A percentile compares a stretch with the other conserved stretches of the same genome.
These are phyloP conservation scores for Telmatherina bonti DNA, from an alignment of 2,797 vertebrate species.

Conservation along the genomic window DNA sequence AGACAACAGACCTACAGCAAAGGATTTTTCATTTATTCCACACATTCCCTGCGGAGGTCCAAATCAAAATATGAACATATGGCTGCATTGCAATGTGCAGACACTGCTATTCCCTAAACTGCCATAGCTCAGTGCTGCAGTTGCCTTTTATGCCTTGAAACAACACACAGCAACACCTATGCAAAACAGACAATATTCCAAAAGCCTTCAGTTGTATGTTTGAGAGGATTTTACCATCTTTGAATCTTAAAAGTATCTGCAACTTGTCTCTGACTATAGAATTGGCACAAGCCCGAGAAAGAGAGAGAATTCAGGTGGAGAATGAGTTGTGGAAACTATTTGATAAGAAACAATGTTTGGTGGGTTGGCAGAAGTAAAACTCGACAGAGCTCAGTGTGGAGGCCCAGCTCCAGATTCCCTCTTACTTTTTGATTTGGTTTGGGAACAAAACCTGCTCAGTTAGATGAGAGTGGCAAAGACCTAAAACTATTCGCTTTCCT, in stretches of 20 bases:
- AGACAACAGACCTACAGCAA: slow-evolving; percentile 59
- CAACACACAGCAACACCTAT: slow-evolving; percentile 32
- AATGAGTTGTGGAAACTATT: not conserved
- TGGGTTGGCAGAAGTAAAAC: not conserved
- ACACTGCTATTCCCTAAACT: slow-evolving; percentile 45
- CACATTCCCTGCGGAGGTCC: slow-evolving; percentile 44
- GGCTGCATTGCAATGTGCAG: slow-evolving; percentile 50
- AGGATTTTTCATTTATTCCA: slow-evolving; percentile 53
- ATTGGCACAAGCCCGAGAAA: slow-evolving; percentile 15
- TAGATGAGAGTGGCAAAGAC: no score
- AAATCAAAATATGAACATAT: slow-evolving; percentile 70
- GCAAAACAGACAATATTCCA: slow-evolving; percentile 16
- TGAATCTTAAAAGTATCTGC: slow-evolving; percentile 17
- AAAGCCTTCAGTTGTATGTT: slow-evolving; percentile 36
- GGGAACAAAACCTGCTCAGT: not conserved
- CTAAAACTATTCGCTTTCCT: not conserved
- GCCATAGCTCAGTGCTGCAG: slow-evolving; percentile 36
- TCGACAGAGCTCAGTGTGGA: not conserved
- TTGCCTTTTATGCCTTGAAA: slow-evolving; percentile 24
- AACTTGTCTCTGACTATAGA: slow-evolving; percentile 16
- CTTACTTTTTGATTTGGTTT: not conserved
- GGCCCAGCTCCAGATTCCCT: not conserved
- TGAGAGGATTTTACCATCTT: slow-evolving; percentile 26
- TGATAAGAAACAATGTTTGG: not conserved
- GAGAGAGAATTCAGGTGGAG: not conserved